A percentile compares a stretch with the other conserved stretches of the same genome.
phyloP scores from a whole-genome alignment of 2,113 vertebrate species.

The Plecturocebus donacophilus region DNA sequence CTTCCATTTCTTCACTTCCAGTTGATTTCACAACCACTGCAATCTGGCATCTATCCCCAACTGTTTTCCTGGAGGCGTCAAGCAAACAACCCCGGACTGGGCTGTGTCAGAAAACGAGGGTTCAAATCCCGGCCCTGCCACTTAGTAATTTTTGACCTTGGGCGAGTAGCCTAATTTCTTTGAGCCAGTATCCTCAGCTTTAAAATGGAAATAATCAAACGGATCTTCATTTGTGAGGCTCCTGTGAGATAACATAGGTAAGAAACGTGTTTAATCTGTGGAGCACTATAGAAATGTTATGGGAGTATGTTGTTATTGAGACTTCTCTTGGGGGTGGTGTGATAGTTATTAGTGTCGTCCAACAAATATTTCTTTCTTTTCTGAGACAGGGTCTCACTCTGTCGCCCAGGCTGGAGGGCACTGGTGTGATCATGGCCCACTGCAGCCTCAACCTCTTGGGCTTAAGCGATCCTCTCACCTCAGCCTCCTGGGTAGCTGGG shows the following conservation, averaged over 20 bases:
- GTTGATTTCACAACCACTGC: not conserved
- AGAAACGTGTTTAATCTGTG: slow-evolving; percentile 14
- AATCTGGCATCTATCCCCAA: not conserved
- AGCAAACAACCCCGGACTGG: not conserved
- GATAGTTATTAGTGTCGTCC: not conserved
- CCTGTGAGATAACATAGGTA: not conserved
- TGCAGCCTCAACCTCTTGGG: too few relatives aligned
- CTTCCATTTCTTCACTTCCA: not conserved
- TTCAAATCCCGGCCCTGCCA: slow-evolving; percentile 51
- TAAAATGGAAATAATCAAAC: slow-evolving; percentile 41
- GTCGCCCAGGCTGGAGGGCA: not conserved
- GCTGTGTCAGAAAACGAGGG: not conserved
- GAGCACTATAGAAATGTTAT: not conserved
- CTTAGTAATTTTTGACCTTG: not conserved
- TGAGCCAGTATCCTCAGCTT: not conserved
- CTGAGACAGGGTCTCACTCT: not conserved
- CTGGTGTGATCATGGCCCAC: not conserved
- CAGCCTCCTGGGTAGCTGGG: not conserved
- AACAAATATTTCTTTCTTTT: not conserved
- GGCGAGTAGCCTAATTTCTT: slow-evolving; percentile 41
- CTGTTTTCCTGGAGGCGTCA: not conserved
- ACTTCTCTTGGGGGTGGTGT: not conserved
- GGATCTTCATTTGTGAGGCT: slow-evolving; percentile 29
- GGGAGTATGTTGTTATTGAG: not conserved
- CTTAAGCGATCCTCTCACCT: not conserved